These are phyloP conservation scores for Eulacestoma nigropectus DNA, from an alignment of 2,113 vertebrate genomes.

Conservation along the genomic window DNA sequence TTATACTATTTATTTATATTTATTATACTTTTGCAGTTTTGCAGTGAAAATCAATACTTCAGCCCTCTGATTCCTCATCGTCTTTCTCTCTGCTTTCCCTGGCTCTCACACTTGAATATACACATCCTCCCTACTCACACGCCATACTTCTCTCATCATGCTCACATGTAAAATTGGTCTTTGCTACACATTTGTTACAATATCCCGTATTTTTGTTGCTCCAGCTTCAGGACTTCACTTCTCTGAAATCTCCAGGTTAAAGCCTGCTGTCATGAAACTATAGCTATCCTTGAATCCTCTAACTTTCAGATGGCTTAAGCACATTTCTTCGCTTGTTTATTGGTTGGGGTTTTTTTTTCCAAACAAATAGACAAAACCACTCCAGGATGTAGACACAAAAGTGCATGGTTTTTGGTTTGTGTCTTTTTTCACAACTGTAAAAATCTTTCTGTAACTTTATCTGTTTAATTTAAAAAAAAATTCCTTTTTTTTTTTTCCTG, in stretches of 20 bases:
- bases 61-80: neutral
- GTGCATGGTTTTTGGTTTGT: rapidly evolving
- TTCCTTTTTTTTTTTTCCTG: neutral
- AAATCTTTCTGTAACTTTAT: neutral
- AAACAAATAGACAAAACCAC: neutral
- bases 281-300: neutral
- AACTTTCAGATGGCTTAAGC: neutral
- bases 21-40: neutral
- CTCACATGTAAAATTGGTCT: neutral
- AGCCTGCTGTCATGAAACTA: neutral
- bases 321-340: neutral
- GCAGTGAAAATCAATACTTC: neutral
- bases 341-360: neutral
- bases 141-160: neutral
- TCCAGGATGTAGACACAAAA: neutral
- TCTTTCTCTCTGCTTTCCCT: neutral
- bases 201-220: neutral
- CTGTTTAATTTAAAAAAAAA: neutral
- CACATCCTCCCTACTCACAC: rapidly evolving
- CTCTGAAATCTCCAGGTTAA: neutral
- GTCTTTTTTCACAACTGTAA: neutral
- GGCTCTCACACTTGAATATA: neutral
- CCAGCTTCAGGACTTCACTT: neutral
- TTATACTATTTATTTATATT: neutral
- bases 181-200: neutral